Evolutionary conservation across 2,797 vertebrate species (phyloP).

Genomic region (Champsocephalus gunnari): DNA sequence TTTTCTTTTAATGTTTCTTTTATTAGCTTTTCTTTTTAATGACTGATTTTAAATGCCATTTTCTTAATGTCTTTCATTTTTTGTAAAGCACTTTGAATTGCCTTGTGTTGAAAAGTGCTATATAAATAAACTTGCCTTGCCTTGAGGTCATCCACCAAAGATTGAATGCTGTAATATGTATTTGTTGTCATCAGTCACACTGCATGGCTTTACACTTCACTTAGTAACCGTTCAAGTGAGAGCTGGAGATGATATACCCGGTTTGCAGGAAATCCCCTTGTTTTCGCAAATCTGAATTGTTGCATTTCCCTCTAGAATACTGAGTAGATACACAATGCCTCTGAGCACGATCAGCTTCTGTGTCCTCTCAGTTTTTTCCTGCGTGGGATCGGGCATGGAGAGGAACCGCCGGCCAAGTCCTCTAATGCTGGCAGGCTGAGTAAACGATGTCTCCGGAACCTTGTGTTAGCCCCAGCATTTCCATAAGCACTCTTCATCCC

Average conservation of each 20-base stretch:
- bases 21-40: no score
- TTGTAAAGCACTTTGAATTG: no score
- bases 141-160: constrained; percentile 68
- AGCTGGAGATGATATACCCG: neutral
- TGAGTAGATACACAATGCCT: constrained; percentile 9
- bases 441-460: constrained; percentile 78
- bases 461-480: constrained; percentile 72
- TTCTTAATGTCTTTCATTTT: no score
- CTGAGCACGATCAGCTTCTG: constrained; percentile 42
- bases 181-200: constrained; percentile 57
- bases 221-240: constrained; percentile 21
- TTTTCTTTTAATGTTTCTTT: no score
- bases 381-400: constrained; percentile 28
- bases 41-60: no score
- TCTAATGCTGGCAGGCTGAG: constrained; percentile 76
- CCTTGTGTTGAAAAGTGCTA: no score
- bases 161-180: constrained; percentile 49
- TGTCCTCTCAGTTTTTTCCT: constrained; percentile 49
- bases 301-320: constrained; percentile 33
- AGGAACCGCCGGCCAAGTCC: constrained; percentile 49
- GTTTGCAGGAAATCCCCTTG: constrained; percentile 17
- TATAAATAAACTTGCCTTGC: no score
- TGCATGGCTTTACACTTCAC: constrained; percentile 45
- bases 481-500: constrained; percentile 76
- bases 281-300: constrained; percentile 23